These are phyloP conservation scores for Ophion ventricosus DNA, from an alignment of 2,888 invertebrate species.

Conservation along the genomic window DNA sequence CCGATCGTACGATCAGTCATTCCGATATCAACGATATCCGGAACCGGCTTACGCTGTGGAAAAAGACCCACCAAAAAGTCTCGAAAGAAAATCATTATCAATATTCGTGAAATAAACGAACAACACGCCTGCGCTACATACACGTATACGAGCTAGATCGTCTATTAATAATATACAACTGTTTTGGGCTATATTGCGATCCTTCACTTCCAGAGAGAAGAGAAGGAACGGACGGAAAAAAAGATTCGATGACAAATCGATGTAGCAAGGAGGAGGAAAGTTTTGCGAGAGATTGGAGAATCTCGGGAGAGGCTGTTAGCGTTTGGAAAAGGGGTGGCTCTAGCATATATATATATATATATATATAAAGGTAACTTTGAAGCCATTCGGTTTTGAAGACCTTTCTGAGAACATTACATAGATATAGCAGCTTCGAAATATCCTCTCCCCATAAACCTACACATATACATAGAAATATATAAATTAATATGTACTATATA, in stretches of 20 bases:
- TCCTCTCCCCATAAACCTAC: background rate
- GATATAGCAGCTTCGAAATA: background rate
- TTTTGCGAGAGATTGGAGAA: constrained; percentile 49
- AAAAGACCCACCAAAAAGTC: too few relatives aligned
- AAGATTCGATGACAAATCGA: constrained; percentile 64
- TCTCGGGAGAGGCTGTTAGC: constrained; percentile 48
- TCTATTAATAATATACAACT: constrained; percentile 58
- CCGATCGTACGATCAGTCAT: too few relatives aligned
- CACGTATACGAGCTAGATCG: constrained; percentile 19
- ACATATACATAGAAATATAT: background rate
- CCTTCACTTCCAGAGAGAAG: constrained; percentile 56
- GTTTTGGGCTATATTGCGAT: constrained; percentile 43
- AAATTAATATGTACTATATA: constrained; percentile 4
- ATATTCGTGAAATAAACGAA: too few relatives aligned
- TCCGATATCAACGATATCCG: too few relatives aligned
- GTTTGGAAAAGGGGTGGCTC: constrained; percentile 51
- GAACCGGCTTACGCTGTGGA: too few relatives aligned
- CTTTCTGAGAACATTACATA: background rate
- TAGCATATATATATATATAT: background rate
- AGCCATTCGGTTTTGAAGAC: too few relatives aligned
- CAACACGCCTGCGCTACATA: background rate
- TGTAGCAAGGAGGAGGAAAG: constrained; percentile 34
- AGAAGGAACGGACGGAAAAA: constrained; percentile 11
- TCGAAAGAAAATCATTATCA: too few relatives aligned
- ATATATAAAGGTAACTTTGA: background rate